Evolutionary conservation across 92 coral and sea anemone genomes (phyloP).

Genomic region (Phenganax marumi): DNA sequence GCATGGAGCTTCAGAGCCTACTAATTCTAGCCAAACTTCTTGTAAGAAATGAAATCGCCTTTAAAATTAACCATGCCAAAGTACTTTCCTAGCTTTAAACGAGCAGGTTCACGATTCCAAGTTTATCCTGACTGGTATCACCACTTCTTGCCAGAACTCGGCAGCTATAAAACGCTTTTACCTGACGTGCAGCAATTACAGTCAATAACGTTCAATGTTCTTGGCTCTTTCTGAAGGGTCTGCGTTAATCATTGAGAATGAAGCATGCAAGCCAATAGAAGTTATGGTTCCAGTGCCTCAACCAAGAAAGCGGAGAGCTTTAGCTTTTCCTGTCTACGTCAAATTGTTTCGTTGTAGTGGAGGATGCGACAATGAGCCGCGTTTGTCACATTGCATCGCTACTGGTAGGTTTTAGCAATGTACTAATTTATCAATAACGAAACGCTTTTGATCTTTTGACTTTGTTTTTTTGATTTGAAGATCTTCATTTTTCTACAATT

Average conservation of each 20-base stretch:
- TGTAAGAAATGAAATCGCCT: too few relatives aligned
- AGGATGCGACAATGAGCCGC: slow-evolving; percentile 37
- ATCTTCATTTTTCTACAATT: too few relatives aligned
- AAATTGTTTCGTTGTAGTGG: slow-evolving; percentile 43
- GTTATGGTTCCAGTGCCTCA: slow-evolving; percentile 44
- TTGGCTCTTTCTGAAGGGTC: neutral
- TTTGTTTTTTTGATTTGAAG: neutral
- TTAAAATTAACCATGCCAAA: too few relatives aligned
- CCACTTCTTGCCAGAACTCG: too few relatives aligned
- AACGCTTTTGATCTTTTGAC: neutral
- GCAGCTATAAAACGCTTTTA: too few relatives aligned
- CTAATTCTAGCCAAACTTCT: too few relatives aligned
- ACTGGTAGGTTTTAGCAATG: slow-evolving; percentile 2
- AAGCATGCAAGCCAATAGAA: slow-evolving; percentile 38
- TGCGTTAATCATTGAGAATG: slow-evolving; percentile 29
- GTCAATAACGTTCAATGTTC: neutral
- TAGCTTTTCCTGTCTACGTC: slow-evolving; percentile 32
- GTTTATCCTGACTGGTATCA: neutral
- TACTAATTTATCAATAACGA: neutral
- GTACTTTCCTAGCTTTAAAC: too few relatives aligned
- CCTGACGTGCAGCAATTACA: too few relatives aligned
- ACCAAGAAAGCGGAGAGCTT: slow-evolving; percentile 22
- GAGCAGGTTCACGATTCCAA: too few relatives aligned
- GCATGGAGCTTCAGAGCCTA: too few relatives aligned
- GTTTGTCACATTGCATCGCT: slow-evolving; percentile 30